Evolutionary conservation across 2,113 vertebrate genomes (phyloP), one percentile per base, ranked within the genome.

Genomic region (Equus przewalskii): DNA sequence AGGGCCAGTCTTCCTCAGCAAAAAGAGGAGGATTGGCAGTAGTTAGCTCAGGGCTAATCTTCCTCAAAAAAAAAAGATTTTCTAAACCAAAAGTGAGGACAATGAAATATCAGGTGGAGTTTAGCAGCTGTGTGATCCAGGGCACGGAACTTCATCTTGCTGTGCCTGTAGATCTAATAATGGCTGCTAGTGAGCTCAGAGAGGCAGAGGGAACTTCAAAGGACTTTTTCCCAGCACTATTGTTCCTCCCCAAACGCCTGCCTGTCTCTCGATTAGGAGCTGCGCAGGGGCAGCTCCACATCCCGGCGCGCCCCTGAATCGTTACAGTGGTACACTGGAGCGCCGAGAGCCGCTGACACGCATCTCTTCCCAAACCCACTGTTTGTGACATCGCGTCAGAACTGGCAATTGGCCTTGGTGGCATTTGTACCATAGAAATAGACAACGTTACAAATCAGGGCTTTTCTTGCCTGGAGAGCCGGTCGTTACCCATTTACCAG

Each of bases 291-390:
- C 8, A 67, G 72, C 7, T 7, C 15, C 9, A 33, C 6, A 36
- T 0, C 36, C 6, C 1, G 9, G 4, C 4, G 13, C 18, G 58
- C 16, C 30, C 67, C 26, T n/a, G 44, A 44, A 16, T 36, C 44
- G 10, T 19, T 8, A 18, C 26, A n/a, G n/a, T 4, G 22, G 21
- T 22, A 46, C 81, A 33, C 30, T 9, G 51, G 14, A n/a, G 33
- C 46, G 91, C 92, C 56, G 7, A 41, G 22, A 81, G 51, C 44
- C 4, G 11, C 16, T 7, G 9, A 5, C 2, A 54, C 1, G 26
- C 49, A 10, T 36, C 56, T 85, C 49, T 19, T 76, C 79, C 49
- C 60, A 54, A 54, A 41, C 46, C 41, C 3, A 15, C 73, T 41
- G 28, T 67, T 13, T 24, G 73, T 62, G 84, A n/a, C 5, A 36